Base-by-base conservation (phyloP, 2,113 vertebrate genomes). In the Myxocyprinus asiaticus region DNA sequence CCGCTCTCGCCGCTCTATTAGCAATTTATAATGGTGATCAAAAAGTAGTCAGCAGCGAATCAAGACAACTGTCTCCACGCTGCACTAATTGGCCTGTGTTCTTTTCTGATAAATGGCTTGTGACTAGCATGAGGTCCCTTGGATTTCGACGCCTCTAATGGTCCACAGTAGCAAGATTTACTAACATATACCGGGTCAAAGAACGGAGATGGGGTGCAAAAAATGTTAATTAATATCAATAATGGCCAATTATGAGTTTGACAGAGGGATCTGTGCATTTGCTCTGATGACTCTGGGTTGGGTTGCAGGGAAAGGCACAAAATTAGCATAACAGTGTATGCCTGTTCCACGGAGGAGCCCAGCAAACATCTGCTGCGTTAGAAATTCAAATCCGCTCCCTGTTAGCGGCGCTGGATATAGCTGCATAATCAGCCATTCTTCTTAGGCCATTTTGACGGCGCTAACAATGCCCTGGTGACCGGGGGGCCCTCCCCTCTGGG, bases 141-240 rank as follows among this genome's bases (percentile, higher is more conserved):
- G 88, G 79, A 95, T 96, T 96, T 96, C 93, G 93, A 92, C 94
- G 94, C 94, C 94, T 95, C 66, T 98, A 99, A 98, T 97, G 96
- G 95, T 94, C 91, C 95, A 93, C 91, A 90, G 92, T 95, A 95
- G 96, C 96, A 95, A 95, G 95, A 94, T 96, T 93, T 98, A 98
- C 96, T 94, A 97, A 96, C 95, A 96, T 95, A 97, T 96, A 96
- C 90, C 87, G 88, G 97, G 97, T 99, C 97, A 99, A 91, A 89
- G 68, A 94, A 95, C 89, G 3, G 87, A 96, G 92, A 93, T 91
- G 93, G 96, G 94, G 97, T 96, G 95, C 94, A 94, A 95, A 99
- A 95, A 98, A 97, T 96, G 96, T 97, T 98, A 99, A 99, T 99
- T 99, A 99, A 99, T 99, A 99, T 98, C 98, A 98, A 99, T 99